Base-by-base conservation (phyloP, 37 sponge, comb jelly and placozoan species). In the Cliona cf. orientalis region DNA sequence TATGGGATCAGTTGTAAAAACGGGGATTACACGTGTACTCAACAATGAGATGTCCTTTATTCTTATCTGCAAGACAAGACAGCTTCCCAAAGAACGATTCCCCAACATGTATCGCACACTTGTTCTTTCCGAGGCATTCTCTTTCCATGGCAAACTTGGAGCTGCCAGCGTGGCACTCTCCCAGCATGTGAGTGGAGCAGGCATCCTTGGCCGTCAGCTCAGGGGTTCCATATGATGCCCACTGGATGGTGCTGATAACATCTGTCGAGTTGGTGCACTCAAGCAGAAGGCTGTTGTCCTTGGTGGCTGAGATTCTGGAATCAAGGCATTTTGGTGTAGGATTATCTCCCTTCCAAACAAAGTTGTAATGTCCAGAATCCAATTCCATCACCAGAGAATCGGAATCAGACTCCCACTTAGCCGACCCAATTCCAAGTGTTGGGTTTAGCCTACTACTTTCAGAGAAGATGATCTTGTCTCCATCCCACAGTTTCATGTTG, bases 201-300 rank as follows among this genome's bases (percentile, higher is more conserved):
- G 3, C 57, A 5, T 58, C 32, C 9, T 38, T 3, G 32, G 53
- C 9, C 9, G 9, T 49, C 14, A 14, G 25, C 25, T 29, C 22
- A 34, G 80, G 80, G 45, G 33, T 66, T 6, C 80, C 80, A 46
- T 68, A 80, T 7, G 80, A 80, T 21, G 44, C 80, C 80, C 80
- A 80, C 2, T 45, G 29, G 19, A 80, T 69, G 26, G 25, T 58
- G 60, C 41, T 69, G 31, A 66, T 69, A 11, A 69, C 55, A 0
- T 34, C 11, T 35, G 34, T 25, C 3, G 63, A 6, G n/a, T 11
- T 21, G 12, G 12, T 39, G 26, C 78, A 77, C 14, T 11, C 9
- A 23, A 75, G 61, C 36, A 2, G 32, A 31, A 46, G n/a, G n/a
- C n/a, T n/a, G n/a, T n/a, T 12, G 45, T 29, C 25, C 1, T 58